Evolutionary conservation across 1,140 invertebrate species (phyloP).

Genomic region (Drosophila kanapiae): DNA sequence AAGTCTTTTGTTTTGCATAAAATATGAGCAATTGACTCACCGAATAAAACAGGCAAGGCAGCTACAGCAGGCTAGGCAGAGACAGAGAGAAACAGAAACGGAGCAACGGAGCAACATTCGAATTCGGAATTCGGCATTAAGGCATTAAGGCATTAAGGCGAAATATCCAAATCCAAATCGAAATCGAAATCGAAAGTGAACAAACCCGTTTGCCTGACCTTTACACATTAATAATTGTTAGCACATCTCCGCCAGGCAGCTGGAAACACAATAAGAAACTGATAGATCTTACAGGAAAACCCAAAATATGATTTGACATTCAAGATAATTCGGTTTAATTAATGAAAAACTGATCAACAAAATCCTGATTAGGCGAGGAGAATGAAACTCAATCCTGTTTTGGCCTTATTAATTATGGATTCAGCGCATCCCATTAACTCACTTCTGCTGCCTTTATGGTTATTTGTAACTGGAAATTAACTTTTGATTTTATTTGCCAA

Average conservation of each 20-base stretch:
- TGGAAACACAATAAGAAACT: constrained; percentile 2
- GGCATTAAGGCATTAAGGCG: constrained; percentile 59
- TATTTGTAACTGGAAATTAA: constrained; percentile 14
- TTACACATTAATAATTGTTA: constrained; percentile 81
- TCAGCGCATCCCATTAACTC: not conserved
- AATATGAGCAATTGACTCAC: constrained; percentile 38
- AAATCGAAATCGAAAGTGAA: constrained; percentile 79
- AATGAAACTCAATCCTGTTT: not conserved
- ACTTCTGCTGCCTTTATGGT: too few species aligned
- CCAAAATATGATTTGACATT: constrained; percentile 1
- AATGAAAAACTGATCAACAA: not conserved
- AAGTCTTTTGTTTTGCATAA: constrained; percentile 72
- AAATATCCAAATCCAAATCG: constrained; percentile 39
- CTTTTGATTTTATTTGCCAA: not conserved
- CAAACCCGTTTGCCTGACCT: constrained; percentile 76
- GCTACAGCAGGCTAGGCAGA: not conserved
- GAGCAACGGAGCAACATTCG: constrained; percentile 53
- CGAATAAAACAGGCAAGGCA: constrained; percentile 4
- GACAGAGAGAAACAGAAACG: not conserved
- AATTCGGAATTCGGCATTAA: constrained; percentile 57
- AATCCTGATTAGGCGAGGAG: not conserved
- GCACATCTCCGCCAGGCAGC: constrained; percentile 56
- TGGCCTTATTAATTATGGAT: not conserved
- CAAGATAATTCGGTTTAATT: not conserved
- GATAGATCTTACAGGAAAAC: constrained; percentile 40